phyloP scores from a whole-genome alignment of 2,797 vertebrate genomes.

The Leptodactylus fallax region DNA sequence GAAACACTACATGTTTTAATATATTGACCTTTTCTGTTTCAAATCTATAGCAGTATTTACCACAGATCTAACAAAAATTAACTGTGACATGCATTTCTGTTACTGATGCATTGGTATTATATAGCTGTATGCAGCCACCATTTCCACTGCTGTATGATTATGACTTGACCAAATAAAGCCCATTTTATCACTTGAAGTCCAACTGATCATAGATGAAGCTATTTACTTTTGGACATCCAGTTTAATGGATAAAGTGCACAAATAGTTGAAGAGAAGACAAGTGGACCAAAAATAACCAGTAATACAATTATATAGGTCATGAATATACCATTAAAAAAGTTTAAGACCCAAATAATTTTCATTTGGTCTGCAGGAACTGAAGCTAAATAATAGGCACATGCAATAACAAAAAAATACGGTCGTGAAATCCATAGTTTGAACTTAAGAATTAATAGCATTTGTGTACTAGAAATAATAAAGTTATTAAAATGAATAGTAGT shows the following conservation, averaged over 20 bases:
- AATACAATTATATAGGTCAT: not conserved
- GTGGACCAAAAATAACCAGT: not conserved
- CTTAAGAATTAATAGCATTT: not conserved
- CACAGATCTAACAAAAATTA: not conserved
- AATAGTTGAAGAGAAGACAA: not conserved
- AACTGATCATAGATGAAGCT: no score
- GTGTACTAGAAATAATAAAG: not conserved
- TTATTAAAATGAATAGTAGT: not conserved
- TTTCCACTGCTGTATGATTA: not conserved
- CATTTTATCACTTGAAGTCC: no score
- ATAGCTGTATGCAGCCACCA: not conserved
- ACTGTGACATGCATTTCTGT: not conserved
- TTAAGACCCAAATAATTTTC: not conserved
- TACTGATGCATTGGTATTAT: not conserved
- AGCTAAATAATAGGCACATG: not conserved
- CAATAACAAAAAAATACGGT: not conserved
- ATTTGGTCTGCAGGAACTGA: not conserved
- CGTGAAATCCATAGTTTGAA: not conserved
- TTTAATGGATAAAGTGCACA: no score
- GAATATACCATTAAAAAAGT: not conserved
- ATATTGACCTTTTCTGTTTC: no score
- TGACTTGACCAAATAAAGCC: no score
- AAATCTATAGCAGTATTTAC: not conserved
- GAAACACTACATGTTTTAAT: no score
- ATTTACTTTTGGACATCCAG: not conserved